Evolutionary conservation across 1,140 invertebrate genomes (phyloP).

Genomic region (Achroia grisella): DNA sequence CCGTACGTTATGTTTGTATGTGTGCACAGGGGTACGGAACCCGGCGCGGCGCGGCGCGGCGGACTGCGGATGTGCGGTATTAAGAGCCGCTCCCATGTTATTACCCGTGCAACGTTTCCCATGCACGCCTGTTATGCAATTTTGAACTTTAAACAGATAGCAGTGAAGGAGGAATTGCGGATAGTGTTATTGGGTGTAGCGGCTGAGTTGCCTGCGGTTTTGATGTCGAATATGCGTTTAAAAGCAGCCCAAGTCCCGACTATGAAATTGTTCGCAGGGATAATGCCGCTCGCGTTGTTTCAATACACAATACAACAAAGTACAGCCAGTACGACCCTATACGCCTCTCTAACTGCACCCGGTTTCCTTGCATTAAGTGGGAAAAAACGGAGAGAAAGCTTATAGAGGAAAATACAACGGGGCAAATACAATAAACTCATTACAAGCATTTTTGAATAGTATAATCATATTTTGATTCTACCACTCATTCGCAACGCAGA

Average conservation of each 20-base stretch:
- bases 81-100: conserved; percentile 30
- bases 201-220: conserved; percentile 4
- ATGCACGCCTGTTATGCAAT: conserved; percentile 1
- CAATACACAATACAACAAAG: too few species aligned
- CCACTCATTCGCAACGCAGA: too few species aligned
- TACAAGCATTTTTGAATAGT: too few species aligned
- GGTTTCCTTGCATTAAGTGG: too few species aligned
- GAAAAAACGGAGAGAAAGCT: too few species aligned
- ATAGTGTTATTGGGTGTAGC: not conserved
- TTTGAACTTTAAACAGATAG: not conserved
- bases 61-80: conserved; percentile 34
- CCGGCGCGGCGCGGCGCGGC: conserved; percentile 13
- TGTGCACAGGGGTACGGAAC: conserved; percentile 6
- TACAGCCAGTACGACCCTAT: too few species aligned
- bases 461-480: too few species aligned
- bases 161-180: not conserved
- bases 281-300: too few species aligned
- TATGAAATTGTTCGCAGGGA: not conserved
- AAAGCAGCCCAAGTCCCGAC: conserved; percentile 1
- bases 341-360: too few species aligned
- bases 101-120: conserved; percentile 12
- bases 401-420: too few species aligned
- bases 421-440: too few species aligned
- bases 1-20: not conserved
- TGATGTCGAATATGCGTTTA: conserved; percentile 6